Percentiles rank a stretch among this genome's conserved stretches.
These are phyloP conservation scores for Elanus axillaris DNA, from an alignment of 2,113 vertebrate species.

Conservation along the genomic window DNA sequence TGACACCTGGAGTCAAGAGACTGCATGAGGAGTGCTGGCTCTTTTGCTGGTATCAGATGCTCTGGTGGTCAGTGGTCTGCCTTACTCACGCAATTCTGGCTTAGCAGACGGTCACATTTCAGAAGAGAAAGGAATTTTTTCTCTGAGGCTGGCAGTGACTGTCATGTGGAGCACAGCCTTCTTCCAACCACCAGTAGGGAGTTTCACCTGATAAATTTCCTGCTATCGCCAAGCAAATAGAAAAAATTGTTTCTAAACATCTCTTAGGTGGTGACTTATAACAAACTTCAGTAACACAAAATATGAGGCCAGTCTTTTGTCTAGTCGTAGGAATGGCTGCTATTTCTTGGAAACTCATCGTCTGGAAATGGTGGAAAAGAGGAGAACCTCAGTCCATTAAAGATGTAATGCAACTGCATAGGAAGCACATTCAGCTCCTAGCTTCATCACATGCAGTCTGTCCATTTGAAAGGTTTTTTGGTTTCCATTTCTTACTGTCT, in stretches of 20 bases:
- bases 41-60: background rate
- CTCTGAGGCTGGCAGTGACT: fast-evolving
- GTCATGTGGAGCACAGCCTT: background rate
- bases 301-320: background rate
- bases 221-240: background rate
- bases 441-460: background rate
- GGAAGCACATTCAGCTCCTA: background rate
- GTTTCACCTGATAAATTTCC: background rate
- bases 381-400: background rate
- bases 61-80: background rate
- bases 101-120: background rate
- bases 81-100: background rate
- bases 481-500: background rate
- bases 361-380: background rate
- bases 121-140: background rate
- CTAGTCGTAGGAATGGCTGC: background rate
- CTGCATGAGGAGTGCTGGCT: background rate
- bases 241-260: background rate
- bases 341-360: background rate
- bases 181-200: background rate
- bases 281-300: background rate
- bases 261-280: background rate
- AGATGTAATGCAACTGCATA: background rate
- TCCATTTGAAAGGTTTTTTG: background rate
- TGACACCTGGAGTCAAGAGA: background rate